Evolutionary conservation across 2,888 invertebrate species (phyloP).

Genomic region (Doris montereyensis): DNA sequence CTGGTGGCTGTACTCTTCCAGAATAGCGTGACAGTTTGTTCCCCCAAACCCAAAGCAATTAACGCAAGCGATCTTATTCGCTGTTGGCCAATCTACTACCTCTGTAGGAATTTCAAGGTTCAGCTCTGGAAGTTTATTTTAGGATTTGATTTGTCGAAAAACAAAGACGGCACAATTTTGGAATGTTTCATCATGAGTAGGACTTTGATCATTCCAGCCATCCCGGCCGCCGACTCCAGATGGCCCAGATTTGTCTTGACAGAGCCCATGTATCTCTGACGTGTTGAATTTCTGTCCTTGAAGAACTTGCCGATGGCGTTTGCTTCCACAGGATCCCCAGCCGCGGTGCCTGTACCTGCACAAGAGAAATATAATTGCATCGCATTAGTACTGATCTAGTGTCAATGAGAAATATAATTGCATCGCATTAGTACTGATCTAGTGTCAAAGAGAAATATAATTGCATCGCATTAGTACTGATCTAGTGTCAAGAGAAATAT

Average conservation of each 20-base stretch:
- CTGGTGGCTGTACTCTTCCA: slow-evolving; percentile 38
- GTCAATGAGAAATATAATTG: too few species aligned
- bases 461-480: too few species aligned
- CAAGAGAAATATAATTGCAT: slow-evolving; percentile 6
- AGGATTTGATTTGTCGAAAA: slow-evolving; percentile 51
- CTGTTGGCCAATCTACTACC: slow-evolving; percentile 44
- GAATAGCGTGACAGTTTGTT: slow-evolving; percentile 58
- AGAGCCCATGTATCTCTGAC: slow-evolving; percentile 52
- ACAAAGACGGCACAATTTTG: slow-evolving; percentile 53
- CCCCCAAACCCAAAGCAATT: slow-evolving; percentile 65
- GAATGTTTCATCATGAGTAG: slow-evolving; percentile 59
- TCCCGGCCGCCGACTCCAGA: slow-evolving; percentile 60
- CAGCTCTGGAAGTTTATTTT: slow-evolving; percentile 50
- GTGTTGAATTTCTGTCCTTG: slow-evolving; percentile 16
- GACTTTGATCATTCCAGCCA: slow-evolving; percentile 59
- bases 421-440: too few species aligned
- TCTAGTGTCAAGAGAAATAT: too few species aligned
- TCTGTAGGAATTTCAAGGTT: slow-evolving; percentile 49
- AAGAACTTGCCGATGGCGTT: slow-evolving; percentile 50
- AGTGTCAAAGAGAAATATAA: too few species aligned
- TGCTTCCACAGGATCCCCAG: slow-evolving; percentile 57
- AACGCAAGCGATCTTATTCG: slow-evolving; percentile 49
- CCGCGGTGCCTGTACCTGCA: slow-evolving; percentile 56
- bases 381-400: too few species aligned
- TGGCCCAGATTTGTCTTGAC: slow-evolving; percentile 64